phyloP scores from a whole-genome alignment of 1,140 invertebrate species.

The Bombus polaris region DNA sequence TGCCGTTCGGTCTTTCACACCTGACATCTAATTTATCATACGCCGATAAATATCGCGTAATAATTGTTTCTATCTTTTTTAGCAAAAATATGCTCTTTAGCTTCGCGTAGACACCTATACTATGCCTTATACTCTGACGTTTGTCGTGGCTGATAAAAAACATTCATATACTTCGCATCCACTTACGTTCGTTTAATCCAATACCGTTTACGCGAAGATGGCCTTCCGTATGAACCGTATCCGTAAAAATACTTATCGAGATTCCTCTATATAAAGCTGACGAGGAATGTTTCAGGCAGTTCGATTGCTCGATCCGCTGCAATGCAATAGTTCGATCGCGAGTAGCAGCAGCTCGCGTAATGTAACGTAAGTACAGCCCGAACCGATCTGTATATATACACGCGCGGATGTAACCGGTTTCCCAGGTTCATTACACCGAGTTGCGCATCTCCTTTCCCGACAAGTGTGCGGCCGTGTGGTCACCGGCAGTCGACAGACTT shows the following conservation, averaged over 20 bases:
- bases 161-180: no score
- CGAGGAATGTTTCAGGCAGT: neutral
- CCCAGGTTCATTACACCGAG: constrained; percentile 82
- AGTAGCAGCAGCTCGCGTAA: constrained; percentile 62
- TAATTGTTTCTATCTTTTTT: neutral
- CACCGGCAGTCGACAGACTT: constrained; percentile 66
- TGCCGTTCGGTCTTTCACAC: neutral
- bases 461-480: constrained; percentile 74
- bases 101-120: neutral
- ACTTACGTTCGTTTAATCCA: neutral
- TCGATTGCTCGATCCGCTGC: constrained; percentile 11
- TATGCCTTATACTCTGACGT: neutral
- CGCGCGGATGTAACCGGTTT: constrained; percentile 80
- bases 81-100: neutral
- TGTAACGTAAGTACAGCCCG: constrained; percentile 72
- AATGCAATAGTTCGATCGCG: constrained; percentile 58
- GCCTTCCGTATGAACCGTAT: neutral
- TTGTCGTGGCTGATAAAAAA: neutral
- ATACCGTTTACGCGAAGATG: neutral
- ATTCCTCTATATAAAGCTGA: neutral
- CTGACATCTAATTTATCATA: neutral
- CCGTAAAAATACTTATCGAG: constrained; percentile 5
- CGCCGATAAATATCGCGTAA: neutral
- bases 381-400: constrained; percentile 75
- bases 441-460: constrained; percentile 80